Conservation (phyloP, 2,888 invertebrate species). For the Neria commutata region DNA sequence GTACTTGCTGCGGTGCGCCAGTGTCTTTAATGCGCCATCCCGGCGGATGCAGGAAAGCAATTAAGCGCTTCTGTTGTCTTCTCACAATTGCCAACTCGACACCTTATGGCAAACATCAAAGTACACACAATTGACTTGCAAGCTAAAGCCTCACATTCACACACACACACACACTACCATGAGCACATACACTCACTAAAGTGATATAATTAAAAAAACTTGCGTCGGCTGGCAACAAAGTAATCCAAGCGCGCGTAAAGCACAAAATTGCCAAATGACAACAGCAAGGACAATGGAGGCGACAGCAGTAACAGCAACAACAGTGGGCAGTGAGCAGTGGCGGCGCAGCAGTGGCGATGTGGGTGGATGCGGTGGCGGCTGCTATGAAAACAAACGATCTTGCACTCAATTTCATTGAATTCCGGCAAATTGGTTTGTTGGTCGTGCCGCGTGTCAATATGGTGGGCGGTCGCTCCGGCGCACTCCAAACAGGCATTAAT, state of each 20-base stretch:
- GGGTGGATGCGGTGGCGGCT: too few species aligned
- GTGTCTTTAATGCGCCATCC: too few species aligned
- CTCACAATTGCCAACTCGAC: conserved; percentile 37
- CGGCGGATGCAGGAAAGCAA: conserved; percentile 35
- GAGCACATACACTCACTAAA: conserved; percentile 19
- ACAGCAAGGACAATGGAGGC: conserved; percentile 13
- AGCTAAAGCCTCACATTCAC: neutral
- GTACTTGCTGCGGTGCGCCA: too few species aligned
- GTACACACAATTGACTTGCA: conserved; percentile 4
- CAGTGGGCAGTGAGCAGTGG: neutral
- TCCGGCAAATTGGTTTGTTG: conserved; percentile 48
- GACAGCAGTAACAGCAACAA: conserved; percentile 18
- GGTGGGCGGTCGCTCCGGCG: too few species aligned
- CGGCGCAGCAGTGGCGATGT: too few species aligned
- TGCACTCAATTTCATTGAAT: conserved; percentile 51
- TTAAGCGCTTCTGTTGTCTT: conserved; percentile 40
- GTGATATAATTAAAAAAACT: conserved; percentile 16
- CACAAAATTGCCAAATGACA: conserved; percentile 18
- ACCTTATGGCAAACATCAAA: conserved; percentile 18
- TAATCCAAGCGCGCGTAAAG: neutral
- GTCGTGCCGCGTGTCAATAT: conserved; percentile 34
- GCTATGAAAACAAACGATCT: conserved; percentile 37
- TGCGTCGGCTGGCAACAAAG: conserved; percentile 12
- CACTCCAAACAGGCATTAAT: neutral
- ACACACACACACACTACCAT: conserved; percentile 16